Evolutionary conservation across 1,140 invertebrate genomes (phyloP).

Genomic region (Chironomus tepperi): DNA sequence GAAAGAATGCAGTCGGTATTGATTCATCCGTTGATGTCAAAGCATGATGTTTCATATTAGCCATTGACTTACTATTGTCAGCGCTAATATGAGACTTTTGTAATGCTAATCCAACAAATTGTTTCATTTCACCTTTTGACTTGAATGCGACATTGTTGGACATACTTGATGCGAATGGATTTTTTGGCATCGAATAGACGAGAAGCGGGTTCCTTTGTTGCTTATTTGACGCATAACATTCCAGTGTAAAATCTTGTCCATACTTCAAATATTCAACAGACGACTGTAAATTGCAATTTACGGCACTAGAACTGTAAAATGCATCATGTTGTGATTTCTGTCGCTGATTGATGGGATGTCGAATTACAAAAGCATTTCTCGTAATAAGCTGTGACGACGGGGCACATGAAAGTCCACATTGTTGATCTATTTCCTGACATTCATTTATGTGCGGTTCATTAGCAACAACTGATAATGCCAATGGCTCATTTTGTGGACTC

Average conservation of each 20-base stretch:
- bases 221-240: not conserved
- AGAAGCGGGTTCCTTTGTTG: not conserved
- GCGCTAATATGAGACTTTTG: slow-evolving; percentile 6
- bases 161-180: not conserved
- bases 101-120: slow-evolving; percentile 14
- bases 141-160: not conserved
- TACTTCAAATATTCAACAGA: slow-evolving; percentile 16
- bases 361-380: slow-evolving; percentile 13
- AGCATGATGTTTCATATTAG: not conserved
- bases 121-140: slow-evolving; percentile 3
- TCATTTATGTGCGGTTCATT: slow-evolving; percentile 19
- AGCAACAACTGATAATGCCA: slow-evolving; percentile 15
- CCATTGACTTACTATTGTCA: not conserved
- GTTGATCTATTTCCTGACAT: slow-evolving; percentile 8
- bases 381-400: not conserved
- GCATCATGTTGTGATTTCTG: not conserved
- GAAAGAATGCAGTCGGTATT: not conserved
- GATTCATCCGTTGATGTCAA: not conserved
- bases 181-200: not conserved
- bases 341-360: not conserved
- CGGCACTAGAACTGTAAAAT: not conserved
- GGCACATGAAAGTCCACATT: not conserved
- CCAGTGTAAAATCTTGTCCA: not conserved
- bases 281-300: not conserved
- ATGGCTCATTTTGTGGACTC: not conserved